These are phyloP conservation scores for Pegoplata infirma DNA, from an alignment of 2,888 invertebrate genomes.

Conservation along the genomic window DNA sequence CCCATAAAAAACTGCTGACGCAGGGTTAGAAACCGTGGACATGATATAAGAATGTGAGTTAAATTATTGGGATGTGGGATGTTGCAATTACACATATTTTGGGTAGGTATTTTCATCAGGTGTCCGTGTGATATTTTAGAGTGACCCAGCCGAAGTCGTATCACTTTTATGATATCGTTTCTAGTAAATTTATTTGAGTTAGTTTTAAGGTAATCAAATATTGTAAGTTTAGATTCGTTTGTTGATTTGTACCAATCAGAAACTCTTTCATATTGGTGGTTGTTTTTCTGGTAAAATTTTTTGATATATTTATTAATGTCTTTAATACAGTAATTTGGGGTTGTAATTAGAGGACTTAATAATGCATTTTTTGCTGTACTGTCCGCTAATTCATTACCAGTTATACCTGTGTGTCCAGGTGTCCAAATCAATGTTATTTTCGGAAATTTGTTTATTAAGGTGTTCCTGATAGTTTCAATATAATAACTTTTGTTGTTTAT, in stretches of 20 bases:
- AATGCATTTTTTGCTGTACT: background rate
- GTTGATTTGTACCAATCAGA: background rate
- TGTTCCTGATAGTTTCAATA: background rate
- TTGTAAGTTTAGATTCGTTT: background rate
- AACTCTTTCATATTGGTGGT: too few species aligned
- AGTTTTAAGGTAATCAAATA: background rate
- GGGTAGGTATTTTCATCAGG: background rate
- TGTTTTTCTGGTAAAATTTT: background rate
- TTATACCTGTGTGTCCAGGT: conserved; percentile 1
- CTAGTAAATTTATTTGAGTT: background rate
- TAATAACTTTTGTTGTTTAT: background rate
- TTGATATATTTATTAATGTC: background rate
- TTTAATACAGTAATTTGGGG: background rate
- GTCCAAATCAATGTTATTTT: too few species aligned
- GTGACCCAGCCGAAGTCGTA: background rate
- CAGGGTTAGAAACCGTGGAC: background rate
- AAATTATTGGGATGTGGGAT: background rate
- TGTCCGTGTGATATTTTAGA: background rate
- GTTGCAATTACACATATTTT: background rate
- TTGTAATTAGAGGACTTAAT: background rate
- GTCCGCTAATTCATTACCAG: conserved; percentile 10
- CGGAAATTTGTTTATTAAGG: background rate
- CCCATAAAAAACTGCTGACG: background rate
- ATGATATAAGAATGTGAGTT: background rate
- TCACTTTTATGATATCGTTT: background rate